Evolutionary conservation across 1,140 invertebrate species (phyloP).

Genomic region (Drosophila lacertosa): DNA sequence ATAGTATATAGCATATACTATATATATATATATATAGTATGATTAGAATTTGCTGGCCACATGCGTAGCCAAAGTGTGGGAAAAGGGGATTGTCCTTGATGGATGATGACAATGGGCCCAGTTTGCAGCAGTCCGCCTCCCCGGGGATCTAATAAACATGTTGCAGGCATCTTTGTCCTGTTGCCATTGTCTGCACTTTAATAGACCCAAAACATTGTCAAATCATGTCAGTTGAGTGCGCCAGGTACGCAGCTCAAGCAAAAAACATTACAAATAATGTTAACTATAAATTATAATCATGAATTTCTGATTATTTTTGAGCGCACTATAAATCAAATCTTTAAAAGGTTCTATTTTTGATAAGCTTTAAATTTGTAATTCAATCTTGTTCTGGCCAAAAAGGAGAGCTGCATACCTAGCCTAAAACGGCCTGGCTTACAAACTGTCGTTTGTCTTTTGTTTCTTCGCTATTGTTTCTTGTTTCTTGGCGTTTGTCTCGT

Average conservation of each 20-base stretch:
- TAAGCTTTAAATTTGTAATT: no score
- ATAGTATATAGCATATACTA: neutral
- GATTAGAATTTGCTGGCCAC: slow-evolving; percentile 38
- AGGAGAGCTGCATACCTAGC: slow-evolving; percentile 11
- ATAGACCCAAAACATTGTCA: slow-evolving; percentile 53
- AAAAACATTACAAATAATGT: neutral
- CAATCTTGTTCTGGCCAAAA: neutral
- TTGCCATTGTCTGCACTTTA: slow-evolving; percentile 32
- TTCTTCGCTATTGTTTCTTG: slow-evolving; percentile 12
- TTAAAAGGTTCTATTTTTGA: neutral
- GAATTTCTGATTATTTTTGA: no score
- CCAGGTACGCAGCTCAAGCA: slow-evolving; percentile 2
- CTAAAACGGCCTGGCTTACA: slow-evolving; percentile 3
- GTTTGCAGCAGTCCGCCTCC: slow-evolving; percentile 45
- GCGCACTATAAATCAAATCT: no score
- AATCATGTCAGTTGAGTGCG: slow-evolving; percentile 22
- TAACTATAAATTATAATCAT: no score
- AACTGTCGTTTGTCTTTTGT: slow-evolving; percentile 16
- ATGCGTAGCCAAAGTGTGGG: slow-evolving; percentile 39
- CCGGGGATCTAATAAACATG: slow-evolving; percentile 74
- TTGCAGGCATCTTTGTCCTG: slow-evolving; percentile 32
- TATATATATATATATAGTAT: slow-evolving; percentile 4
- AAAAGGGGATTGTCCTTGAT: slow-evolving; percentile 44
- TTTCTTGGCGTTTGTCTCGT: no score
- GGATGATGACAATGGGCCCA: slow-evolving; percentile 54